Evolutionary conservation across 1,140 invertebrate species (phyloP).

Genomic region (Helicoverpa armigera): DNA sequence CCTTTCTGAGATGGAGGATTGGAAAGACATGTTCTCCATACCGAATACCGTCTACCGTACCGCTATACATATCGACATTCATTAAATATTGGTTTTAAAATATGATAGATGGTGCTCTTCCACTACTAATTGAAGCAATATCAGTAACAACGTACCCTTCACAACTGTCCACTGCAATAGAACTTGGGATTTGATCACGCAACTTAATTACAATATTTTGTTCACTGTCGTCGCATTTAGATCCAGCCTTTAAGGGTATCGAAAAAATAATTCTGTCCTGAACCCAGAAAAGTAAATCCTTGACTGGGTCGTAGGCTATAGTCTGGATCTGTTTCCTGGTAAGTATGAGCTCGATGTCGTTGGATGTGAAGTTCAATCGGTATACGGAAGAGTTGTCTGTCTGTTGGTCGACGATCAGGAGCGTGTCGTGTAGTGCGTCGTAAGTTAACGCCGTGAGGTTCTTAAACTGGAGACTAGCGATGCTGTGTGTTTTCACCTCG

Average conservation of each 20-base stretch:
- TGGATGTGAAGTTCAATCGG: slow-evolving; percentile 83
- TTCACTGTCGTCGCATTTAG: slow-evolving; percentile 67
- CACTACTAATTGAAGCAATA: no score
- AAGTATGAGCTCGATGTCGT: slow-evolving; percentile 74
- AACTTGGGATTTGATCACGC: slow-evolving; percentile 89
- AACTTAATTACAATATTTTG: slow-evolving; percentile 85
- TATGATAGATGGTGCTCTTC: no score
- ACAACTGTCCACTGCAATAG: slow-evolving; percentile 94
- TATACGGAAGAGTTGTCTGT: slow-evolving; percentile 89
- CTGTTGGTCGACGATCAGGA: slow-evolving; percentile 89
- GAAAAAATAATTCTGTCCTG: slow-evolving; percentile 90
- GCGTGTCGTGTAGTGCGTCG: slow-evolving; percentile 88
- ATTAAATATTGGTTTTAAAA: no score
- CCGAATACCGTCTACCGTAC: no score
- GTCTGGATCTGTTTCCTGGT: slow-evolving; percentile 85
- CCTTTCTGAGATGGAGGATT: no score
- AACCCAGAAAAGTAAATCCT: slow-evolving; percentile 90
- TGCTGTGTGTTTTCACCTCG: slow-evolving; percentile 83
- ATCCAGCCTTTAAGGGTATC: slow-evolving; percentile 79
- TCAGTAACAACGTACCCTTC: slow-evolving; percentile 87
- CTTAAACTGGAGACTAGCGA: slow-evolving; percentile 81
- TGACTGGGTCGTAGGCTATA: slow-evolving; percentile 89
- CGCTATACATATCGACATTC: no score
- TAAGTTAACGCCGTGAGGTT: slow-evolving; percentile 89
- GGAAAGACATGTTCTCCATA: no score